These are phyloP conservation scores for Luscinia megarhynchos DNA, from an alignment of 2,797 vertebrate species.

Conservation along the genomic window DNA sequence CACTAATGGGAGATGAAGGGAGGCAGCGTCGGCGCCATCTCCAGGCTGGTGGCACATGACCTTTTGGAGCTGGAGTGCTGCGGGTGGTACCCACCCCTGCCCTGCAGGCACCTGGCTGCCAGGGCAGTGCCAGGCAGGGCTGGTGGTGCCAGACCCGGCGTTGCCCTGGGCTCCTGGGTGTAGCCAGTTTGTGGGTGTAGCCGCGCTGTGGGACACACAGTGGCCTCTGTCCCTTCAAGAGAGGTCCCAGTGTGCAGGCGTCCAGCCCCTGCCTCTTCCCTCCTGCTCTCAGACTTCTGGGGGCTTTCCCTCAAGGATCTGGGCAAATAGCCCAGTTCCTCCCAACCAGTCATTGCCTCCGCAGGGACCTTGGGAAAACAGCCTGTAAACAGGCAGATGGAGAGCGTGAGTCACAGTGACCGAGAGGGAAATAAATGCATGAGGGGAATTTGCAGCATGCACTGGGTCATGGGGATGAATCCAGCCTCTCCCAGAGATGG, in stretches of 20 bases:
- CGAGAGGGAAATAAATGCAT: constrained; percentile 4
- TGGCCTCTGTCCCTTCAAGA: background rate
- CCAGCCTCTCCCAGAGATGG: background rate
- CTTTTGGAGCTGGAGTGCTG: background rate
- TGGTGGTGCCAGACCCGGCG: background rate
- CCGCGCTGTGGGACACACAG: background rate
- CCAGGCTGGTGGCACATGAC: background rate
- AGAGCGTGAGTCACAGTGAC: constrained; percentile 58
- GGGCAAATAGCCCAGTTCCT: constrained; percentile 6
- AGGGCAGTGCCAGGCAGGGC: background rate
- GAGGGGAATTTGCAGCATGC: constrained; percentile 21
- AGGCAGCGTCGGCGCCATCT: background rate
- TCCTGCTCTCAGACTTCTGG: background rate
- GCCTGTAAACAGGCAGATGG: constrained; percentile 45
- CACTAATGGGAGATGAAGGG: background rate
- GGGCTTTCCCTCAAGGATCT: constrained; percentile 10
- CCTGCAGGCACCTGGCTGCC: background rate
- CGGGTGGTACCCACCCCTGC: background rate
- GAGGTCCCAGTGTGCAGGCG: rapidly evolving
- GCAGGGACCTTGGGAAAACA: constrained; percentile 21
- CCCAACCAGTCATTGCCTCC: background rate
- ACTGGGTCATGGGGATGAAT: background rate
- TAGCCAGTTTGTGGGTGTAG: background rate
- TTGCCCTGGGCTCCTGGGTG: background rate
- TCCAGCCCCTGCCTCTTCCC: background rate